Base-by-base conservation (phyloP, 2,113 vertebrate genomes). In the Tragelaphus imberbis region DNA sequence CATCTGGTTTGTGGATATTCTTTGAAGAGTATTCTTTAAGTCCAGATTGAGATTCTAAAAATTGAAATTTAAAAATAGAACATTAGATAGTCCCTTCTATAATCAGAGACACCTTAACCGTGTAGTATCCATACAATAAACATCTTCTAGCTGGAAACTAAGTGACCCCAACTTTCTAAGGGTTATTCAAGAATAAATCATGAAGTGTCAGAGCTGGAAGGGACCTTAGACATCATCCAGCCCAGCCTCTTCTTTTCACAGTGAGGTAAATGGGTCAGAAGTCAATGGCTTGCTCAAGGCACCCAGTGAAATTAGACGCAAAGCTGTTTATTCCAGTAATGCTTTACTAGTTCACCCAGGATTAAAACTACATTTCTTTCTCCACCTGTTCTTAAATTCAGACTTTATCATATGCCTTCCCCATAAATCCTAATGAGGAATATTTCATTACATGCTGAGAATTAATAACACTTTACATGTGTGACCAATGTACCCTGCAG, bases 361-460 rank as follows among this genome's bases (percentile, higher is more conserved):
- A 85, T 23, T 59, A 79, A 17, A 91, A 81, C 33, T 85, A 84
- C 3, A 61, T 61, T 68, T 88, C 88, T 93, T 82, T 71, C 55
- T 65, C 63, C 90, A 84, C 84, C 25, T 77, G 89, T 95, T 95
- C 94, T 92, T 15, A 97, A 95, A 88, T 95, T 90, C n/a, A 55
- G 55, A 59, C 19, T 36, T 87, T 59, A 75, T 80, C 47, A n/a
- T 63, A 80, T 75, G 11, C 33, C 9, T 88, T 82, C 47, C 58
- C 58, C 23, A 88, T 23, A 95, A 88, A 84, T 33, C n/a, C 58
- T 49, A 71, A 75, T 55, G 49, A 93, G 44, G 9, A 91, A 47
- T 95, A 94, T 53, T 87, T 95, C 81, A 91, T 84, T 59, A 79
- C 33, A 96, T 77, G 6, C 53, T 56, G 12, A 90, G 17, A 96